Base-by-base conservation (phyloP, 2,113 vertebrate genomes). In the Numenius arquata region DNA sequence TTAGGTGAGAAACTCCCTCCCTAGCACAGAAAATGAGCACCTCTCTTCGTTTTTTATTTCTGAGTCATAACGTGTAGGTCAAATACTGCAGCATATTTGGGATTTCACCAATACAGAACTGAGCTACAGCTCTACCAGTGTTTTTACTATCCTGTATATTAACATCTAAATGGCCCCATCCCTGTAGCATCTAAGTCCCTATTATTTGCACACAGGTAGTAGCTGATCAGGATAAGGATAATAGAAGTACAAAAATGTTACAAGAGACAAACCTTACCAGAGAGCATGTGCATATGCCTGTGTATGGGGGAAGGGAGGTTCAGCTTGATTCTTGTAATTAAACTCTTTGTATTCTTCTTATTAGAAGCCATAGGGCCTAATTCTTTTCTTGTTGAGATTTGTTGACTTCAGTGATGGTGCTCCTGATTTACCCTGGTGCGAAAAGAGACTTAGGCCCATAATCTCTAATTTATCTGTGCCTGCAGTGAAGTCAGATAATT, bases 401-500 rank as follows among this genome's bases (percentile, higher is more conserved):
- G 90, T 95, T 95, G 74, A 89, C 91, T 93, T 92, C 72, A 81
- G 79, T 90, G 82, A 91, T 88, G 82, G 52, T 43, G 72, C 52
- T 94, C 19, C 63, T 74, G 91, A 94, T 96, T 86, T 95, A 91
- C 63, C 62, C 82, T 93, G 74, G 41, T 76, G 72, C 2, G 0
- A 80, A 90, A 95, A 93, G 84, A 91, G 71, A 67, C 38, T 96
- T 96, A 93, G 52, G 29, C 67, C 85, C n/a, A 9, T 93, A 96
- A 96, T 95, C 93, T 96, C 74, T 96, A 93, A 94, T 96, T 95
- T 96, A 96, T 96, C 95, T 97, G 52, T 91, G 93, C 92, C 88
- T 96, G 82, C 67, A 96, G 95, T 94, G 67, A 95, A 96, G 67
- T 25, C 85, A 96, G 95, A 97, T 94, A 96, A 95, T 76, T 93